A percentile compares a stretch with the other conserved stretches of the same genome.
Conservation (phyloP, 1,140 invertebrate species). For the Parapsyche elsis region DNA sequence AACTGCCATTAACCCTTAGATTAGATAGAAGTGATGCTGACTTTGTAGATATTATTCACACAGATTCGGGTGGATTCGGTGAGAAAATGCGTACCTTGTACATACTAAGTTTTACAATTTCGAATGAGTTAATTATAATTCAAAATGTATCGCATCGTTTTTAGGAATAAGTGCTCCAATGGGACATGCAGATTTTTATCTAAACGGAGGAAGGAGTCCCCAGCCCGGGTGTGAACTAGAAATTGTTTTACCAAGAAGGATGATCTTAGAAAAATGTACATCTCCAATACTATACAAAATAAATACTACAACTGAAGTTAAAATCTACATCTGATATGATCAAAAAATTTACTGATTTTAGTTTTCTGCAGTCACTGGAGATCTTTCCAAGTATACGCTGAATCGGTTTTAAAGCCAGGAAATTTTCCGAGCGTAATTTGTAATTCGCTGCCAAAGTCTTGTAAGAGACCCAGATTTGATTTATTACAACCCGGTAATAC, state of each 20-base stretch:
- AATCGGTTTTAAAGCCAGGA: conserved; percentile 72
- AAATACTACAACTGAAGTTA: background rate
- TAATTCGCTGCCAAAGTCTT: conserved; percentile 46
- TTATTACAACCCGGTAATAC: conserved; percentile 50
- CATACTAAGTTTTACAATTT: background rate
- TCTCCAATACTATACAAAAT: conserved; percentile 45
- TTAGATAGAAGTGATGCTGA: conserved; percentile 64
- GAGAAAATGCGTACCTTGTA: conserved; percentile 28
- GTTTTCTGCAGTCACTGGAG: conserved; percentile 81
- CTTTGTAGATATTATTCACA: conserved; percentile 71
- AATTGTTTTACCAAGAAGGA: conserved; percentile 62
- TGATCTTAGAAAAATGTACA: conserved; percentile 64
- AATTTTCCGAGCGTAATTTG: conserved; percentile 69
- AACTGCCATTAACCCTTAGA: conserved; percentile 60
- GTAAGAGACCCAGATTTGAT: conserved; percentile 58
- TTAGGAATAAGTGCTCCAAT: conserved; percentile 67
- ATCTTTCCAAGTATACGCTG: conserved; percentile 77
- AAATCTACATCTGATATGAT: background rate
- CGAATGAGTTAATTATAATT: background rate
- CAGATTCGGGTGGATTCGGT: conserved; percentile 71
- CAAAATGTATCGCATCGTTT: conserved; percentile 1
- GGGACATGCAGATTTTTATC: conserved; percentile 90
- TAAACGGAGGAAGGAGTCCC: conserved; percentile 81
- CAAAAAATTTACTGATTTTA: conserved; percentile 43
- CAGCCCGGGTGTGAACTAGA: conserved; percentile 82